Conservation (phyloP, 2,888 invertebrate genomes). For the Acrobasis consociella region DNA sequence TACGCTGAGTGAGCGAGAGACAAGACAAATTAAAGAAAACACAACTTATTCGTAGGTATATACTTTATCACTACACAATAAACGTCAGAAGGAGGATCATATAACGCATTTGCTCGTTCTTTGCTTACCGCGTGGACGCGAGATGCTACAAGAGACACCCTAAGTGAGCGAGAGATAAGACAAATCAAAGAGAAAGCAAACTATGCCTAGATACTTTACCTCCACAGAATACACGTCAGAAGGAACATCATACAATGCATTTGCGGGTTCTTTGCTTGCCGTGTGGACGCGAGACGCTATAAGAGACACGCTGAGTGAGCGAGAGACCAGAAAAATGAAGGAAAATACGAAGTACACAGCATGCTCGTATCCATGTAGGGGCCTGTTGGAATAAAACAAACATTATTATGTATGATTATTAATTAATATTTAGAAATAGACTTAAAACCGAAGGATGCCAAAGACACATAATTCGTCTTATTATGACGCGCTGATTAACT, state of each 20-base stretch:
- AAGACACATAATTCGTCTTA: too few species aligned
- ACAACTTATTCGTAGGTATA: too few species aligned
- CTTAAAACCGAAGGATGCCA: too few species aligned
- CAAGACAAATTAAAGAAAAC: slow-evolving; percentile 85
- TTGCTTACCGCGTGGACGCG: slow-evolving; percentile 80
- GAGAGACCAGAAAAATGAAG: slow-evolving; percentile 83
- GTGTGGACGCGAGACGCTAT: slow-evolving; percentile 81
- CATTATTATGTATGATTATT: too few species aligned
- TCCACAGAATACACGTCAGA: slow-evolving; percentile 82
- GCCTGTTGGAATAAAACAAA: slow-evolving; percentile 38
- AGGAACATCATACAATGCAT: slow-evolving; percentile 83
- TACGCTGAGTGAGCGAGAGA: slow-evolving; percentile 82
- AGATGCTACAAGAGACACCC: slow-evolving; percentile 48
- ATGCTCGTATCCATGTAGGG: slow-evolving; percentile 70
- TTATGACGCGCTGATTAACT: too few species aligned
- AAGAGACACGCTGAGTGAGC: slow-evolving; percentile 83
- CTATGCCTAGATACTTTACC: slow-evolving; percentile 54
- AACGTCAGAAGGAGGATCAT: slow-evolving; percentile 63
- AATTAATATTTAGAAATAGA: too few species aligned
- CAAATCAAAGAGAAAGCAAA: not conserved
- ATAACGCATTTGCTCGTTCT: slow-evolving; percentile 77
- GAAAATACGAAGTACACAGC: slow-evolving; percentile 85
- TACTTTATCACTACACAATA: too few species aligned
- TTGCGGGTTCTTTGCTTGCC: slow-evolving; percentile 77
- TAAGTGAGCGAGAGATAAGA: too few species aligned